These are phyloP conservation scores for Eptesicus fuscus DNA, from an alignment of 2,113 vertebrate genomes.

Conservation along the genomic window DNA sequence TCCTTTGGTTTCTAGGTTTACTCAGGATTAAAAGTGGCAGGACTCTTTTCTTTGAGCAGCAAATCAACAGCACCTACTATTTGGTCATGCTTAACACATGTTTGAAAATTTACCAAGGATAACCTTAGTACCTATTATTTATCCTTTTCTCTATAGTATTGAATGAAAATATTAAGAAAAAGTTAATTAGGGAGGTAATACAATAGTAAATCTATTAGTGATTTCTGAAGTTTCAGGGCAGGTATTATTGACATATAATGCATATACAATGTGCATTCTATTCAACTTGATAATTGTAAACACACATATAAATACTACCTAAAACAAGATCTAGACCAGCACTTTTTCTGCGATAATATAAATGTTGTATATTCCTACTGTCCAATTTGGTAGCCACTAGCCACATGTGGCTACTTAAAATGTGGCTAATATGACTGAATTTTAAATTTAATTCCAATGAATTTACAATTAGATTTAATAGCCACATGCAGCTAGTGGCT, in stretches of 20 bases:
- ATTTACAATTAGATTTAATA: background rate
- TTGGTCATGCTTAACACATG: background rate
- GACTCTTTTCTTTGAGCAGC: background rate
- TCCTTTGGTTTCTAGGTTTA: background rate
- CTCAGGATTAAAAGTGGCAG: background rate
- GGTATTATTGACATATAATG: background rate
- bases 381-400: background rate
- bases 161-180: background rate
- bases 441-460: conserved; percentile 1
- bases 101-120: conserved; percentile 23
- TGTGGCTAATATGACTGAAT: background rate
- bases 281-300: background rate
- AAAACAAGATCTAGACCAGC: background rate
- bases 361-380: background rate
- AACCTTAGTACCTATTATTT: conserved; percentile 23
- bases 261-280: background rate
- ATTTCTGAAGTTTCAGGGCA: background rate
- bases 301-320: background rate
- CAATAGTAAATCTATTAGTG: background rate
- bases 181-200: conserved; percentile 3
- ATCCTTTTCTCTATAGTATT: background rate
- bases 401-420: background rate
- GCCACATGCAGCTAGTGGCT: background rate
- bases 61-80: background rate
- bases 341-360: background rate